A percentile compares a stretch with the other conserved stretches of the same genome.
Evolutionary conservation across 2,797 vertebrate genomes (phyloP).

Genomic region (Xyrichtys novacula): DNA sequence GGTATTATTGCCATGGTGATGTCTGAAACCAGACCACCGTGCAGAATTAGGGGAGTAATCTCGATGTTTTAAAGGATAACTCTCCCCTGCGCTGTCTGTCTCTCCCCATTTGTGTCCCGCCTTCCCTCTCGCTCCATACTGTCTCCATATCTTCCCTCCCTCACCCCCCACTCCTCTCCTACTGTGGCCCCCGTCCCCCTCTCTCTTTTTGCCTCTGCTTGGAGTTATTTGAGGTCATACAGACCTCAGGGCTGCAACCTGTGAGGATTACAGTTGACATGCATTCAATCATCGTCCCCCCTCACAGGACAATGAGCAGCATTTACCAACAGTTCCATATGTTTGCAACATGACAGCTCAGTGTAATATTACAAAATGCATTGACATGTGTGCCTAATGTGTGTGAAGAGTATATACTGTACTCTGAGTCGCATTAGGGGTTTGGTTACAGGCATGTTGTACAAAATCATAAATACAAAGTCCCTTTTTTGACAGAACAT

Average conservation of each 20-base stretch:
- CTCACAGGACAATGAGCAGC: slow-evolving; percentile 65
- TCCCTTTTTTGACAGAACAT: not conserved
- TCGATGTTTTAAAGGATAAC: slow-evolving; percentile 53
- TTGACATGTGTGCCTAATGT: slow-evolving; percentile 26
- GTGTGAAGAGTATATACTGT: slow-evolving; percentile 3
- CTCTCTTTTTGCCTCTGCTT: slow-evolving; percentile 46
- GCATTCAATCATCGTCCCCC: slow-evolving; percentile 70
- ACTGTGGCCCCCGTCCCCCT: slow-evolving; percentile 8
- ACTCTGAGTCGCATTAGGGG: slow-evolving; percentile 12
- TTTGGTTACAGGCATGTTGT: slow-evolving; percentile 5
- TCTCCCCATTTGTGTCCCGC: not conserved
- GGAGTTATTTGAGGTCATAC: slow-evolving; percentile 74
- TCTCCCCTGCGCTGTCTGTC: slow-evolving; percentile 19
- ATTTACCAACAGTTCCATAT: slow-evolving; percentile 72
- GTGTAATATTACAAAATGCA: slow-evolving; percentile 42
- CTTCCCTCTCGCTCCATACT: slow-evolving; percentile 8
- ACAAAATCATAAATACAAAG: slow-evolving; percentile 3
- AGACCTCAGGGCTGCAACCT: slow-evolving; percentile 70
- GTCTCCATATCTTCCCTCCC: slow-evolving; percentile 22
- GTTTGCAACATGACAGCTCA: slow-evolving; percentile 68
- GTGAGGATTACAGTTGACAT: slow-evolving; percentile 68
- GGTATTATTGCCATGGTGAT: slow-evolving; percentile 72
- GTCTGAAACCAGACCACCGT: slow-evolving; percentile 59
- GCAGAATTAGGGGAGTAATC: slow-evolving; percentile 55
- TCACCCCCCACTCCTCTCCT: slow-evolving; percentile 8